These are phyloP conservation scores for Gobio occitaniae DNA, from an alignment of 2,797 vertebrate genomes.

Conservation along the genomic window DNA sequence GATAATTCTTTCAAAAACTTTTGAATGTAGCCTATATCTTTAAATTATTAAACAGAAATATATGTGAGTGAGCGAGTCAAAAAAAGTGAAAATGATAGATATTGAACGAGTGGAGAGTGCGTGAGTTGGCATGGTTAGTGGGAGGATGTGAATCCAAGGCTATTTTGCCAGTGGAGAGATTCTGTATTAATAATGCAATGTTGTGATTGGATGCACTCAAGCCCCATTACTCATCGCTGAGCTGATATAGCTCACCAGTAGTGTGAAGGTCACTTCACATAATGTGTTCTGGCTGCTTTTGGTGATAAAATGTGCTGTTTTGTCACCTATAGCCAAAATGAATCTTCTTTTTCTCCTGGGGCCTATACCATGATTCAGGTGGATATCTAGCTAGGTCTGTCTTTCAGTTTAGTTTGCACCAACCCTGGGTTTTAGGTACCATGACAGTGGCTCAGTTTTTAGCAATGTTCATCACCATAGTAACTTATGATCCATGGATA, in stretches of 20 bases:
- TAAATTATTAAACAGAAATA: neutral
- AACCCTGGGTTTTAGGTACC: neutral
- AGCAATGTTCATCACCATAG: neutral
- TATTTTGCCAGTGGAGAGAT: constrained; percentile 39
- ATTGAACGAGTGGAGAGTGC: neutral
- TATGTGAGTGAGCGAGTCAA: neutral
- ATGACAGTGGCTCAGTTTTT: neutral
- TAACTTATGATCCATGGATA: too few species aligned
- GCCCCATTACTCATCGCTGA: constrained; percentile 45
- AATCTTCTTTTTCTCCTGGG: neutral
- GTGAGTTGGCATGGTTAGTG: constrained; percentile 1
- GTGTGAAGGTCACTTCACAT: constrained; percentile 43
- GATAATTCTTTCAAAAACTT: too few species aligned
- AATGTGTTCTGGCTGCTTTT: neutral
- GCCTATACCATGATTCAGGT: neutral
- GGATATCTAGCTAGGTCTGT: neutral
- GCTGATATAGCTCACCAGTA: constrained; percentile 32
- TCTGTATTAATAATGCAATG: constrained; percentile 48
- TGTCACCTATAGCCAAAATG: constrained; percentile 28
- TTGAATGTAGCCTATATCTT: too few species aligned
- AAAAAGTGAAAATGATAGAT: too few species aligned
- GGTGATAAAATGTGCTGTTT: constrained; percentile 11
- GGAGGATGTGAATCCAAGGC: constrained; percentile 18
- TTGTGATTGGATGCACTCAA: constrained; percentile 31
- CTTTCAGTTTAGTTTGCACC: neutral